Evolutionary conservation across 1,140 invertebrate genomes (phyloP), one percentile per base, ranked within the genome.

Genomic region (Lordiphosa clarofinis): DNA sequence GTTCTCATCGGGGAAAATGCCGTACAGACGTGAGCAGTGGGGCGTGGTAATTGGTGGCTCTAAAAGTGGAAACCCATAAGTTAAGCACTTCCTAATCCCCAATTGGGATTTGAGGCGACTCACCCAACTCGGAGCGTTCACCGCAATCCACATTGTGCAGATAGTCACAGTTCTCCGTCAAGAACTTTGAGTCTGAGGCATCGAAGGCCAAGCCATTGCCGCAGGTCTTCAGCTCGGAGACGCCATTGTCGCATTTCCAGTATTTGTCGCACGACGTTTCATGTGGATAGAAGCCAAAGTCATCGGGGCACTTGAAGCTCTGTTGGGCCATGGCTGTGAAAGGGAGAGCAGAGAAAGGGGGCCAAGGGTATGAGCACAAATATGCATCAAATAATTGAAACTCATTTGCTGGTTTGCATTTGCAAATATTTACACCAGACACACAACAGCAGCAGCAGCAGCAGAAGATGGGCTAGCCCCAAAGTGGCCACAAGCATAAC

Each of bases 121-220:
- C 86, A 95, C 94, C 96, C 62, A 97, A 91, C 87, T 97, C 94
- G 64, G 93, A 90, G 75, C 97, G 94, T 39, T 96, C 95, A 10
- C 95, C 95, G 88, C 97, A 98, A 70, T 98, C 96, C n/a, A 98
- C 96, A 73, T 97, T 97, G 91, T 98, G 96, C 57, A 97, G 92
- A 90, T 98, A 98, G 89, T 97, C 96, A 74, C 97, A 98, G 91
- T 98, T 98, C 89, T 98, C 96, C 40, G 95, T 96, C 69, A 96
- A 90, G 91, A 94, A 97, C 91, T 97, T 97, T 40, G 92, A 91
- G 90, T 98, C 96, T 11, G 92, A 91, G 58, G 96, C 93, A 88
- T 97, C 96, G 89, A 98, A 98, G 50, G 96, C 96, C 31, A 98
- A 92, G 40, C 97, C 97, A 86, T 98, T 98, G 37, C 96, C 96